phyloP scores from a whole-genome alignment of 2,888 invertebrate genomes.

The Rhagonycha fulva region DNA sequence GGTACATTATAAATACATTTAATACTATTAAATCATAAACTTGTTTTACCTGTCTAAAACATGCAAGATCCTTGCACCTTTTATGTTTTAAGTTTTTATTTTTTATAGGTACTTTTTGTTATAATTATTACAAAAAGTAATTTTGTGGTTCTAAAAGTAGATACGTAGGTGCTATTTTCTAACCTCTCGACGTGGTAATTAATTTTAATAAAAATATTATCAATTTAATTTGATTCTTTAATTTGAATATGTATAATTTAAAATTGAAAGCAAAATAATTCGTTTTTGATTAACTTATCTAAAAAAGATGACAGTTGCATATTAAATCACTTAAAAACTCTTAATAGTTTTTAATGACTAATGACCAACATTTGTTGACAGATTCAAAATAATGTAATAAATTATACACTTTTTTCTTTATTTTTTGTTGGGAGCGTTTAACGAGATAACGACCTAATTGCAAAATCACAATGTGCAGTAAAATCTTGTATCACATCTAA shows the following conservation, averaged over 20 bases:
- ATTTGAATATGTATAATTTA: neutral
- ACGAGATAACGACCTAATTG: constrained; percentile 2
- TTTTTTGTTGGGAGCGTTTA: neutral
- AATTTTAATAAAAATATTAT: neutral
- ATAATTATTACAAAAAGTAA: neutral
- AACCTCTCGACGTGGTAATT: neutral
- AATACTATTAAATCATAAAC: neutral
- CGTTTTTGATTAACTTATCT: constrained; percentile 12
- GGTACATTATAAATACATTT: neutral
- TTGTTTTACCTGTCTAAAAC: neutral
- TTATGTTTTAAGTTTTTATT: neutral
- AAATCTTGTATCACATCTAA: neutral
- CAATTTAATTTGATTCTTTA: neutral
- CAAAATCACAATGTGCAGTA: constrained; percentile 1
- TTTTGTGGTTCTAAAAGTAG: neutral
- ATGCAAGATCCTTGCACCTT: neutral
- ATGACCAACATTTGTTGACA: constrained; percentile 3
- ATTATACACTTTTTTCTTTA: neutral
- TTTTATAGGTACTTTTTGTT: neutral
- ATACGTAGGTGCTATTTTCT: neutral
- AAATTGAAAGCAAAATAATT: constrained; percentile 2
- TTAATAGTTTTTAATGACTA: neutral
- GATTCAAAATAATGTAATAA: constrained; percentile 3
- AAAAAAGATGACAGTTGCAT: constrained; percentile 9
- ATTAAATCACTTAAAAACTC: constrained; percentile 7